Evolutionary conservation across 2,113 vertebrate species (phyloP), one percentile per base, ranked within the genome.

Genomic region (Lophochroa leadbeateri): DNA sequence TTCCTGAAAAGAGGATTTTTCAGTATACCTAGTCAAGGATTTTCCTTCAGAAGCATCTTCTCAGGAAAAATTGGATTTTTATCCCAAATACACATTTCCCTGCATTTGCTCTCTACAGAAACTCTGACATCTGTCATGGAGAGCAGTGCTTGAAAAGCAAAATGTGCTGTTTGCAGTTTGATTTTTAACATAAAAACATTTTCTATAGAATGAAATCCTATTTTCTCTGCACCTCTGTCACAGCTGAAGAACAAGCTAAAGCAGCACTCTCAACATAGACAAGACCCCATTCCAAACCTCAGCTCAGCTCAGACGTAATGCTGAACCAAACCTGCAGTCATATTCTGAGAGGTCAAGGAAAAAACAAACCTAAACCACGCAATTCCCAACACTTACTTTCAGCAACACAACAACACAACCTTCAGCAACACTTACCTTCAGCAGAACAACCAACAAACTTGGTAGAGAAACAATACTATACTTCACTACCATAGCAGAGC

Each of bases 401-500:
- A 82, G 83, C 57, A 94, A 77, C 71, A 80, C 58, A 39, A 39
- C 39, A 39, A 39, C 11, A 39, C 39, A 39, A 46, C 25, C 41
- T 81, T 17, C 12, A 82, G 83, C 53, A 94, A 77, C 71, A 80
- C 58, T 41, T 41, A 41, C 41, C 41, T 41, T 41, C 41, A 78
- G 90, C 7, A 77, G 60, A 96, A 90, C 0, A 4, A 53, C 31
- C 74, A 82, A 12, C 43, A 57, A 53, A 68, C 41, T 47, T 82
- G 41, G 24, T 43, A 84, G 35, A 95, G 78, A 79, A 83, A 92
- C 31, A 92, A 9, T 28, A 61, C 68, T 28, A 74, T n/a, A 76
- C 35, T 90, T 43, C 18, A 23, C 58, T 82, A 82, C 81, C 88
- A 92, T 93, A 96, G 82, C 74, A 76, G 39, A 91, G 80, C 41